Conservation (phyloP, 2,888 invertebrate species). For the Thereva unica region DNA sequence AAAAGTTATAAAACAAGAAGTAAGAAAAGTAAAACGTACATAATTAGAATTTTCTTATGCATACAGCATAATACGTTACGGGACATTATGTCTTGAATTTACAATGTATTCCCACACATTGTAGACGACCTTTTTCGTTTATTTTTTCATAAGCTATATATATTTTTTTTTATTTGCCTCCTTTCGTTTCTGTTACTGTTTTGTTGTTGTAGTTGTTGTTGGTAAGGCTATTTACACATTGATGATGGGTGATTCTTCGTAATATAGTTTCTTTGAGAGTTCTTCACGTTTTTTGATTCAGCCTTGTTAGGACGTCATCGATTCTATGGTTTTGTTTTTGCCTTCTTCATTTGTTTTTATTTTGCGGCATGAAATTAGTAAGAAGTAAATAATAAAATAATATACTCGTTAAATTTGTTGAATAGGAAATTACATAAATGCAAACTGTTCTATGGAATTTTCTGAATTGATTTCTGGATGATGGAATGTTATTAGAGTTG, state of each 20-base stretch:
- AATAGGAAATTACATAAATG: no score
- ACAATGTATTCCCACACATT: constrained; percentile 46
- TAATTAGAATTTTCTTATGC: constrained; percentile 42
- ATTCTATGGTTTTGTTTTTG: not conserved
- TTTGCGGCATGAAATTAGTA: not conserved
- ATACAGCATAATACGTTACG: constrained; percentile 43
- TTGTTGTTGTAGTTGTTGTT: not conserved
- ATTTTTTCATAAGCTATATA: not conserved
- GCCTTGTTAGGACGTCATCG: constrained; percentile 24
- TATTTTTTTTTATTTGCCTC: constrained; percentile 4
- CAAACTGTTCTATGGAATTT: no score
- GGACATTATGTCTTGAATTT: constrained; percentile 45
- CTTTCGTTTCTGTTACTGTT: not conserved
- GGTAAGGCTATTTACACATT: not conserved
- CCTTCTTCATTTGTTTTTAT: not conserved
- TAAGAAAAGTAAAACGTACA: constrained; percentile 21
- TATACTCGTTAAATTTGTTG: not conserved
- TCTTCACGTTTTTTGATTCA: constrained; percentile 13
- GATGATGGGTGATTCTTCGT: not conserved
- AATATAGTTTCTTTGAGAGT: not conserved
- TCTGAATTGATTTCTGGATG: no score
- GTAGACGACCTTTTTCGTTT: constrained; percentile 19
- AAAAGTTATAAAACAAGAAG: constrained; percentile 6
- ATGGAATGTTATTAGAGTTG: no score
- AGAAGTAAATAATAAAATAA: constrained; percentile 16